Conservation (phyloP, 2,888 invertebrate genomes). For the Panzeria rudis region DNA sequence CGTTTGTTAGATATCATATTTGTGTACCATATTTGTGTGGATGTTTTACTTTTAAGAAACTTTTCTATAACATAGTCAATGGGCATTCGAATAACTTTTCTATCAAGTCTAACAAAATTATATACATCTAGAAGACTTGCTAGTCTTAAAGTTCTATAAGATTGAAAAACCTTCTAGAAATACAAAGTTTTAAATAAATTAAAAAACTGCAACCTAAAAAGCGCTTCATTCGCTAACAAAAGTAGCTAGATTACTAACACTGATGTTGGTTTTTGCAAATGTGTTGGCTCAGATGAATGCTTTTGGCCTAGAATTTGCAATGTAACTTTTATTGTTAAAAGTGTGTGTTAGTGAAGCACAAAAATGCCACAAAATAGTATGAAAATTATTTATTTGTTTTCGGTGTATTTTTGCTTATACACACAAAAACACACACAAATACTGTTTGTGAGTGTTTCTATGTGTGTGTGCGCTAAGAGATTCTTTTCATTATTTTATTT, state of each 20-base stretch:
- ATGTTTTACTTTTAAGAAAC: too few species aligned
- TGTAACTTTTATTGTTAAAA: slow-evolving; percentile 59
- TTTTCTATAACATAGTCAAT: too few species aligned
- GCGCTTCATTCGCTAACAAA: not conserved
- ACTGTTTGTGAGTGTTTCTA: not conserved
- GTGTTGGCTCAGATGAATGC: slow-evolving; percentile 52
- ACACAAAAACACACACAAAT: not conserved
- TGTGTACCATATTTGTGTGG: too few species aligned
- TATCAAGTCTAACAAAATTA: too few species aligned
- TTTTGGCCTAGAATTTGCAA: slow-evolving; percentile 75
- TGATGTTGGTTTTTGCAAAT: slow-evolving; percentile 5
- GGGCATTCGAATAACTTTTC: too few species aligned
- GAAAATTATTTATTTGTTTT: slow-evolving; percentile 71
- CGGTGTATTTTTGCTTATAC: slow-evolving; percentile 33
- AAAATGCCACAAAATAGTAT: slow-evolving; percentile 71
- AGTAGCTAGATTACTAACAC: slow-evolving; percentile 12
- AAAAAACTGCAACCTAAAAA: not conserved
- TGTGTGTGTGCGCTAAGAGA: slow-evolving; percentile 6
- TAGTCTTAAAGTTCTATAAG: too few species aligned
- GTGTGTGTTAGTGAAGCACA: slow-evolving; percentile 60
- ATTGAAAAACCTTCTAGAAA: too few species aligned
- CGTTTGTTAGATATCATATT: too few species aligned
- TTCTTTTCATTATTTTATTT: slow-evolving; percentile 68
- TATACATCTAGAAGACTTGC: too few species aligned
- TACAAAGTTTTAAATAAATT: too few species aligned